phyloP scores from a whole-genome alignment of 2,888 invertebrate species.

The Diploptera punctata region DNA sequence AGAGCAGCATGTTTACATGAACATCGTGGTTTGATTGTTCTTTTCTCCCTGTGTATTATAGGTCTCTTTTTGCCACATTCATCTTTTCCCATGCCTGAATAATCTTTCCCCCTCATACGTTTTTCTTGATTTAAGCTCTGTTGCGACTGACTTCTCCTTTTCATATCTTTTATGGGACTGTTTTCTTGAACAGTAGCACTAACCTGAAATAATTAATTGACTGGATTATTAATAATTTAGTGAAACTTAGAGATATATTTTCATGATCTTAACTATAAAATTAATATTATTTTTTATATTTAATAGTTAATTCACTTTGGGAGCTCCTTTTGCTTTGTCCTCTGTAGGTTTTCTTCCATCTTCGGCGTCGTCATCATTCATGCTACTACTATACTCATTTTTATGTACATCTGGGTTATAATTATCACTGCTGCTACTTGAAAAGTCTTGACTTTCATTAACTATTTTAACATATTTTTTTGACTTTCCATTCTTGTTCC shows the following conservation, averaged over 20 bases:
- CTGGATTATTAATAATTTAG: background rate
- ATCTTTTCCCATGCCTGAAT: background rate
- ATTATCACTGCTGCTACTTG: background rate
- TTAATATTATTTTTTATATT: background rate
- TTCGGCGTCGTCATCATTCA: background rate
- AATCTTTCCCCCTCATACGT: background rate
- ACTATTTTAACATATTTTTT: background rate
- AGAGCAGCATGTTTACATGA: background rate
- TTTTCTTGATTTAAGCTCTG: background rate
- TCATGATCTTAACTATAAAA: background rate
- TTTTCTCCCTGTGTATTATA: background rate
- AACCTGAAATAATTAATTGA: slow-evolving; percentile 1
- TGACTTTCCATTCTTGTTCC: background rate
- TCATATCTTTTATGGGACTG: background rate
- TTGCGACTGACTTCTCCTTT: background rate
- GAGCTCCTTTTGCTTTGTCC: background rate
- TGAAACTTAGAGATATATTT: background rate
- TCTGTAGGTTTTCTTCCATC: background rate
- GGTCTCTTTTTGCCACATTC: background rate
- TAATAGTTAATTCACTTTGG: background rate
- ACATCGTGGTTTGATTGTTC: background rate
- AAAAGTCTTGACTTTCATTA: background rate
- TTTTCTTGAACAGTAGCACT: slow-evolving; percentile 4
- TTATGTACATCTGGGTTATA: background rate
- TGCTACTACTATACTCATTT: background rate